A percentile compares a stretch with the other conserved stretches of the same genome.
These are phyloP conservation scores for Phlogophora meticulosa DNA, from an alignment of 2,888 invertebrate genomes.

Conservation along the genomic window DNA sequence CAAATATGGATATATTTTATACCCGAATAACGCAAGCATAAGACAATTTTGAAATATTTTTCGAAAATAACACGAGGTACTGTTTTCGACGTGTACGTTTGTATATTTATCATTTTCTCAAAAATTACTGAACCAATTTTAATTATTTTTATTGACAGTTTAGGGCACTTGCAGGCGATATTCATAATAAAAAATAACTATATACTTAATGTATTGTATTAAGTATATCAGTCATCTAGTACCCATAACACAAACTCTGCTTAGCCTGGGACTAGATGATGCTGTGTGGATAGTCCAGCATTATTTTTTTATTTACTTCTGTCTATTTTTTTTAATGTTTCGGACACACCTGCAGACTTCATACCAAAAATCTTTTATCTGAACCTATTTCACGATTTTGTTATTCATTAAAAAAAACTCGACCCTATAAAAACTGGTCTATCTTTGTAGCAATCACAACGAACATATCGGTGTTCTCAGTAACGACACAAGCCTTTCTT, in stretches of 20 bases:
- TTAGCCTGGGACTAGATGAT: no score
- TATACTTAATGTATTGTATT: no score
- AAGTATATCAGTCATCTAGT: no score
- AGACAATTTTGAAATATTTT: no score
- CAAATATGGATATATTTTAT: constrained; percentile 36
- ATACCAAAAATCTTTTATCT: no score
- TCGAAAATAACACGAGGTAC: background rate
- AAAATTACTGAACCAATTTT: background rate
- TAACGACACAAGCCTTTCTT: background rate
- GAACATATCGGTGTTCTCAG: background rate
- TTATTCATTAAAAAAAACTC: background rate
- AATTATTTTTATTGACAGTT: background rate
- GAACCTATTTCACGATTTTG: background rate
- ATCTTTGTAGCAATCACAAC: no score
- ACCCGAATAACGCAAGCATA: background rate
- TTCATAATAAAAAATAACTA: no score
- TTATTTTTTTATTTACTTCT: no score
- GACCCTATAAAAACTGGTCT: no score
- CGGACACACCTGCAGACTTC: no score
- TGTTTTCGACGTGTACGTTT: background rate
- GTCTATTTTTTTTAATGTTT: no score
- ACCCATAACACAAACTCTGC: constrained; percentile 17
- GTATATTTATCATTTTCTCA: background rate
- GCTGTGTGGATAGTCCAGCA: no score
- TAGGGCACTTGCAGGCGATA: background rate